A percentile compares a stretch with the other conserved stretches of the same genome.
Evolutionary conservation across 1,140 invertebrate species (phyloP).

Genomic region (Radopholus similis): DNA sequence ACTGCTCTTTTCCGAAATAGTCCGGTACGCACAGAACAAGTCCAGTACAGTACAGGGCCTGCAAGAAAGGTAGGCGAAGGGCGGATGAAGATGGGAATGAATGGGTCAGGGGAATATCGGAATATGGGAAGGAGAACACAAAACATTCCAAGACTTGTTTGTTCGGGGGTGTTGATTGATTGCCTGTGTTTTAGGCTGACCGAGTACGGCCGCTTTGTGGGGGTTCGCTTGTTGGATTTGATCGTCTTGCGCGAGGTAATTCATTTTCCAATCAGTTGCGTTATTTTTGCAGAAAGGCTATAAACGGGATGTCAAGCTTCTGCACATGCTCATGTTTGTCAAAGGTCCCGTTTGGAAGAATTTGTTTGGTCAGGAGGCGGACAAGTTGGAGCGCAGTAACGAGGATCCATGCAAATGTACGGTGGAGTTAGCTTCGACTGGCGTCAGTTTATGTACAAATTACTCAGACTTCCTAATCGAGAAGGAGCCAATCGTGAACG

Average conservation of each 20-base stretch:
- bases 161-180: too few relatives aligned
- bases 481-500: conserved; percentile 92
- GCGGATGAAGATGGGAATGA: background rate
- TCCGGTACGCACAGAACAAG: conserved; percentile 94
- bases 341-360: conserved; percentile 96
- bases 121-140: too few relatives aligned
- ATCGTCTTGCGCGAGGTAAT: conserved; percentile 76
- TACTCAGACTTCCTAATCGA: conserved; percentile 85
- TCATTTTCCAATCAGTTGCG: background rate
- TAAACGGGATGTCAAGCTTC: conserved; percentile 88
- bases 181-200: conserved; percentile 69
- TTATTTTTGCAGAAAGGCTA: conserved; percentile 68
- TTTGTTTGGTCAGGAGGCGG: conserved; percentile 93
- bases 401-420: conserved; percentile 87
- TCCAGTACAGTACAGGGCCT: conserved; percentile 89
- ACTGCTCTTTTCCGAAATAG: conserved; percentile 90
- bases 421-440: conserved; percentile 4
- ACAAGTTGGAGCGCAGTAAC: conserved; percentile 95
- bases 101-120: too few relatives aligned
- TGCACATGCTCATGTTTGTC: conserved; percentile 90
- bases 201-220: conserved; percentile 89
- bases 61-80: conserved; percentile 74
- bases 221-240: conserved; percentile 83
- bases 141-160: too few relatives aligned
- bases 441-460: background rate